Evolutionary conservation across 2,888 invertebrate genomes (phyloP).

Genomic region (Slavum lentiscoides): DNA sequence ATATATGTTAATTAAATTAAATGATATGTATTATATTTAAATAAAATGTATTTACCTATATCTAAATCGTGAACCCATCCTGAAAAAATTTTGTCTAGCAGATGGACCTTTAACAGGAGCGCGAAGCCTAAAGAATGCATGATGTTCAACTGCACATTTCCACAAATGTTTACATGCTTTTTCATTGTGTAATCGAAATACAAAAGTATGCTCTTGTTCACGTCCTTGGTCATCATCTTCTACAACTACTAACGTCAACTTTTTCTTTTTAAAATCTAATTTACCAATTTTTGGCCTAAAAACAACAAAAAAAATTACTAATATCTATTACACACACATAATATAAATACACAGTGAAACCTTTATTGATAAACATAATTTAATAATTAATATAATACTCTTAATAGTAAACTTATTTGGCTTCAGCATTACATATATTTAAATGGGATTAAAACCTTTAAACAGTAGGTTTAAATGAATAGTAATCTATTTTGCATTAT

Average conservation of each 20-base stretch:
- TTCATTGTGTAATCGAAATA: constrained; percentile 91
- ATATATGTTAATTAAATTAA: constrained; percentile 7
- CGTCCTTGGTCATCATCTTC: constrained; percentile 97
- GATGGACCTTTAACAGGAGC: constrained; percentile 86
- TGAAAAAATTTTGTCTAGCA: constrained; percentile 92
- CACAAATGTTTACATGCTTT: constrained; percentile 99
- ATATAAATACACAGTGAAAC: neutral
- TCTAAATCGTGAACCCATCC: constrained; percentile 97
- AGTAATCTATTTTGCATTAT: too few species aligned
- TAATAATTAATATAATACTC: neutral
- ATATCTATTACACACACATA: neutral
- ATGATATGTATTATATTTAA: neutral
- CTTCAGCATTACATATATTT: too few species aligned
- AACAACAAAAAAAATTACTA: neutral
- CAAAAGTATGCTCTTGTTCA: constrained; percentile 98
- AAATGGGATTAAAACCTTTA: too few species aligned
- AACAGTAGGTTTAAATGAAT: too few species aligned
- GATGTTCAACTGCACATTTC: constrained; percentile 99
- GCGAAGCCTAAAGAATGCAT: constrained; percentile 95
- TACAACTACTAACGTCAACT: constrained; percentile 93
- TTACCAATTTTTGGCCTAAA: constrained; percentile 92
- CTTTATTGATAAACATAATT: neutral
- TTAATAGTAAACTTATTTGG: too few species aligned
- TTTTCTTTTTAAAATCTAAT: constrained; percentile 96
- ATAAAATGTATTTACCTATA: constrained; percentile 64